Evolutionary conservation across 2,888 invertebrate genomes (phyloP).

Genomic region (Rhyacophila evoluta): DNA sequence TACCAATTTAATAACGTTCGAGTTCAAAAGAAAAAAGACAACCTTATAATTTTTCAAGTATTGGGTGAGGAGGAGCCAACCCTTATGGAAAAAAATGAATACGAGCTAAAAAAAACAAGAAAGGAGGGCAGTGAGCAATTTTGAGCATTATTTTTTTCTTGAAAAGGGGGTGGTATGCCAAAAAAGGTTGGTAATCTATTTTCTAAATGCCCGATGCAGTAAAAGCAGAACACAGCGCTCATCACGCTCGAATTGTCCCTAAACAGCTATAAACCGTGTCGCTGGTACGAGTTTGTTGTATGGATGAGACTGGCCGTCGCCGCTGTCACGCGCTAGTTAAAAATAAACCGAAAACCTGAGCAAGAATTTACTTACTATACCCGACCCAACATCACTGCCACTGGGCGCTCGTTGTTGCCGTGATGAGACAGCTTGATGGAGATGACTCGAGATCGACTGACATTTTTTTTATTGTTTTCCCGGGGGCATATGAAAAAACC

Average conservation of each 20-base stretch:
- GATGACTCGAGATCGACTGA: neutral
- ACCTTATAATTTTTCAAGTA: too few relatives aligned
- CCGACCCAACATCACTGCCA: neutral
- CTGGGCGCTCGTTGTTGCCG: neutral
- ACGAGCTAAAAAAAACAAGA: too few relatives aligned
- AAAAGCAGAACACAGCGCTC: neutral
- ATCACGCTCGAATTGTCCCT: neutral
- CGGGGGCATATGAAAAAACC: neutral
- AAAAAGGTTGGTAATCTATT: too few relatives aligned
- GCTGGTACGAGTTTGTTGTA: neutral
- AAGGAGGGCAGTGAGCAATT: too few relatives aligned
- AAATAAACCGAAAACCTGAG: constrained; percentile 19
- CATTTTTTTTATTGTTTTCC: neutral
- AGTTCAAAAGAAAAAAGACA: too few relatives aligned
- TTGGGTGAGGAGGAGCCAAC: too few relatives aligned
- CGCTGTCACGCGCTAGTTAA: constrained; percentile 16
- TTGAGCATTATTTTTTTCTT: too few relatives aligned
- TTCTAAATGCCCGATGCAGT: too few relatives aligned
- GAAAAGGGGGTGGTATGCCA: too few relatives aligned
- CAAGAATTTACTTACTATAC: neutral
- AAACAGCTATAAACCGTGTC: neutral
- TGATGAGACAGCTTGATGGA: neutral
- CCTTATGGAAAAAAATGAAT: too few relatives aligned
- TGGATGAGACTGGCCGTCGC: constrained; percentile 13
- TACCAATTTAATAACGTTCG: too few relatives aligned